Evolutionary conservation across 1,140 invertebrate genomes (phyloP).

Genomic region (Cydia fagiglandana): DNA sequence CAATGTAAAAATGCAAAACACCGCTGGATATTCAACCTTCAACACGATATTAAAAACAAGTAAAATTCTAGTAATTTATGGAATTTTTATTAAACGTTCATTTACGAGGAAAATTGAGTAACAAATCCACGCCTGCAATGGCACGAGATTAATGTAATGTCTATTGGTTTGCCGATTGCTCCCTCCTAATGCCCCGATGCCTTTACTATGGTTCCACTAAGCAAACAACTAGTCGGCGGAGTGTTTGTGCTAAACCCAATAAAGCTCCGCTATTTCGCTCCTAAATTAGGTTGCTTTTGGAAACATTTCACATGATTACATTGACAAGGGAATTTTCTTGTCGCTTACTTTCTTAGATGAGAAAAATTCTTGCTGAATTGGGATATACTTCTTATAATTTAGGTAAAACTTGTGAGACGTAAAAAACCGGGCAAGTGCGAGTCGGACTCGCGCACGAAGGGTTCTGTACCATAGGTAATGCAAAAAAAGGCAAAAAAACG

Average conservation of each 20-base stretch:
- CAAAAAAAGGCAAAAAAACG: no score
- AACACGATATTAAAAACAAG: background rate
- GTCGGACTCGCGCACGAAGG: no score
- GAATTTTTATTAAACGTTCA: slow-evolving; percentile 22
- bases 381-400: background rate
- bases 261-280: slow-evolving; percentile 44
- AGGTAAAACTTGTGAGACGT: no score
- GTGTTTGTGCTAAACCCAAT: slow-evolving; percentile 61
- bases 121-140: slow-evolving; percentile 46
- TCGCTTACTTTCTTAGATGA: background rate
- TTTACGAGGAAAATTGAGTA: slow-evolving; percentile 30
- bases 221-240: slow-evolving; percentile 58
- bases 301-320: slow-evolving; percentile 54
- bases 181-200: slow-evolving; percentile 45
- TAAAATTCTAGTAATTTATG: background rate
- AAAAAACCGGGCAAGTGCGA: no score
- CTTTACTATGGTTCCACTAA: slow-evolving; percentile 45
- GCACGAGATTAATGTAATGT: slow-evolving; percentile 60
- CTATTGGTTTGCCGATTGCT: slow-evolving; percentile 45
- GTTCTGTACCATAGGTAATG: no score
- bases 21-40: background rate
- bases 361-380: background rate
- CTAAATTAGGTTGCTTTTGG: slow-evolving; percentile 39
- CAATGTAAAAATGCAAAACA: background rate
- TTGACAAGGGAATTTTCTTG: background rate